Evolutionary conservation across 2,113 vertebrate species (phyloP).

Genomic region (Lepus europaeus): DNA sequence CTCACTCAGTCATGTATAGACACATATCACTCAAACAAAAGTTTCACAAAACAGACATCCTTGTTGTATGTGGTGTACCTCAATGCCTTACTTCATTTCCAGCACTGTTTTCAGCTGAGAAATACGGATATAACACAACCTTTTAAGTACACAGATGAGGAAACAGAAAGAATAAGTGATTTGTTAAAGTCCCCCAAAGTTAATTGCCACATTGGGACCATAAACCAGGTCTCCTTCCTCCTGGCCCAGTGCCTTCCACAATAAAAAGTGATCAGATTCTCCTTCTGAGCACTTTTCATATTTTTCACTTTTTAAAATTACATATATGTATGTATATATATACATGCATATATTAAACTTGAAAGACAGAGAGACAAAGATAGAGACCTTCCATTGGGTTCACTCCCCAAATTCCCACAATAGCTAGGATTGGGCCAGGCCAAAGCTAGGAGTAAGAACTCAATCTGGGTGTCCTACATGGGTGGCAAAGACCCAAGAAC

Average conservation of each 20-base stretch:
- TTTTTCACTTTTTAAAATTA: neutral
- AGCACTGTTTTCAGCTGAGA: conserved; percentile 5
- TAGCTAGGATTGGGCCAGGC: too few relatives aligned
- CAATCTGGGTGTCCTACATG: too few relatives aligned
- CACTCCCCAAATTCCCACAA: too few relatives aligned
- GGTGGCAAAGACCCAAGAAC: too few relatives aligned
- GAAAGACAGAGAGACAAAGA: too few relatives aligned
- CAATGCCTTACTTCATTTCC: conserved; percentile 8
- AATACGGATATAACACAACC: neutral
- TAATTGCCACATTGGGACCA: neutral
- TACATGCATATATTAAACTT: too few relatives aligned
- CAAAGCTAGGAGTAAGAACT: too few relatives aligned
- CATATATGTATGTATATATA: too few relatives aligned
- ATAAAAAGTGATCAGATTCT: neutral
- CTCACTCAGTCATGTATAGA: neutral
- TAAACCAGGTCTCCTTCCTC: neutral
- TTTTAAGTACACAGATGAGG: neutral
- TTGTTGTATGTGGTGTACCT: neutral
- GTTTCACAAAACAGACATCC: conserved; percentile 12
- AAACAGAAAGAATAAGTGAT: neutral
- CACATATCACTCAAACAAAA: conserved; percentile 6
- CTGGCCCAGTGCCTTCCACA: neutral
- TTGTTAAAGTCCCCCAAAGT: neutral
- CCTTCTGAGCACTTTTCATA: neutral
- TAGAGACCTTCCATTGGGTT: too few relatives aligned